Conservation (phyloP, 2,888 invertebrate genomes). For the Ennomos quercinarius region DNA sequence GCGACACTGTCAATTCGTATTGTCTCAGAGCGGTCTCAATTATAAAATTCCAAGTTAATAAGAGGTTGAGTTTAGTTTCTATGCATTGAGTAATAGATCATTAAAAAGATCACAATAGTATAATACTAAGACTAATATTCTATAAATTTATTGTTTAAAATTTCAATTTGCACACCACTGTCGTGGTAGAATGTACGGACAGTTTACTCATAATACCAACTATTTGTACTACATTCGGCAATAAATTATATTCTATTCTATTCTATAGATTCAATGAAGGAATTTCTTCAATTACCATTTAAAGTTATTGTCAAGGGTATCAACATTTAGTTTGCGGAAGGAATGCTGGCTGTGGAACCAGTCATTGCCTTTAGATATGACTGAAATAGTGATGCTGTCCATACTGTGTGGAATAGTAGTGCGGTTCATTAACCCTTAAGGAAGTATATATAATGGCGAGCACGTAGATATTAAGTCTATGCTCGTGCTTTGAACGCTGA, state of each 20-base stretch:
- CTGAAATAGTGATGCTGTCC: slow-evolving; percentile 43
- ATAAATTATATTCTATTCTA: no score
- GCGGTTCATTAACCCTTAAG: slow-evolving; percentile 68
- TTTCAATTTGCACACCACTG: no score
- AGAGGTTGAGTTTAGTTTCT: slow-evolving; percentile 16
- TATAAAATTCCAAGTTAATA: slow-evolving; percentile 30
- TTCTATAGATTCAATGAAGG: slow-evolving; percentile 6
- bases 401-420: slow-evolving; percentile 55
- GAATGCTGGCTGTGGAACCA: slow-evolving; percentile 34
- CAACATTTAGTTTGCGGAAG: slow-evolving; percentile 39
- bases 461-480: slow-evolving; percentile 69
- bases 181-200: no score
- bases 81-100: slow-evolving; percentile 27
- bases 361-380: slow-evolving; percentile 42
- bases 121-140: no score
- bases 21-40: slow-evolving; percentile 30
- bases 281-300: slow-evolving; percentile 20
- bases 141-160: no score
- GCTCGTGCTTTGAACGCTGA: slow-evolving; percentile 54
- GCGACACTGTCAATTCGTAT: slow-evolving; percentile 32
- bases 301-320: slow-evolving; percentile 33
- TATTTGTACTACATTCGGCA: no score
- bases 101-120: slow-evolving; percentile 16
- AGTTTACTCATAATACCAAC: no score
- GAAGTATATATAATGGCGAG: slow-evolving; percentile 52